Conservation (phyloP, 2,113 vertebrate genomes). For the Macheiramphus alcinus region DNA sequence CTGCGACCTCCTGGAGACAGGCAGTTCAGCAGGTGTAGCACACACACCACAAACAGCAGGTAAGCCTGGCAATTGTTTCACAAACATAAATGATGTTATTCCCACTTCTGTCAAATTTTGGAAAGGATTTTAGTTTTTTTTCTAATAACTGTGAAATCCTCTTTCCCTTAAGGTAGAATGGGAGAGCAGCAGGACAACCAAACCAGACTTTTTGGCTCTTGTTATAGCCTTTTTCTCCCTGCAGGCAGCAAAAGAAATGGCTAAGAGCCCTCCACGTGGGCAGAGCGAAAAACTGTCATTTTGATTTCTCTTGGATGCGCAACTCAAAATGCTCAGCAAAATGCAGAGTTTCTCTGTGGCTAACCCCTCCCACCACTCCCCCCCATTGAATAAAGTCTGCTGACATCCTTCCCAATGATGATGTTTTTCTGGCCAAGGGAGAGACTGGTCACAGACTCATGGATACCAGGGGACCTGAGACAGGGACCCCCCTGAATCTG, state of each 20-base stretch:
- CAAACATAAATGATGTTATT: background rate
- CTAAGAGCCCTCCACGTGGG: background rate
- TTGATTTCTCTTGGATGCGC: background rate
- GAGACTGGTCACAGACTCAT: background rate
- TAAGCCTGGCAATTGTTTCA: background rate
- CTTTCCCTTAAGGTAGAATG: background rate
- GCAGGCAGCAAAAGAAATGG: background rate
- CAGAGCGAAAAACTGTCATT: background rate
- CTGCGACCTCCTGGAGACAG: background rate
- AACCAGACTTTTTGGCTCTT: background rate
- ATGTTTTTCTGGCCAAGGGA: background rate
- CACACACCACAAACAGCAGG: rapidly evolving
- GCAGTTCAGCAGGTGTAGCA: background rate
- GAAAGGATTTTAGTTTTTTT: background rate
- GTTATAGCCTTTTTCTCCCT: background rate
- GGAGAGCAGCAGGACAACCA: background rate
- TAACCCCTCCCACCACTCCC: background rate
- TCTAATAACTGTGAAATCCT: background rate
- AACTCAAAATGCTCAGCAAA: background rate
- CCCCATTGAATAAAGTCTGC: background rate
- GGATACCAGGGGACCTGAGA: background rate
- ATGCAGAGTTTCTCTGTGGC: background rate
- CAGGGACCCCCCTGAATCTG: rapidly evolving
- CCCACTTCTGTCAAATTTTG: background rate
- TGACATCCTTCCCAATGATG: background rate